Base-by-base conservation (phyloP, 2,888 invertebrate genomes). In the Megaustenia siamemsis region DNA sequence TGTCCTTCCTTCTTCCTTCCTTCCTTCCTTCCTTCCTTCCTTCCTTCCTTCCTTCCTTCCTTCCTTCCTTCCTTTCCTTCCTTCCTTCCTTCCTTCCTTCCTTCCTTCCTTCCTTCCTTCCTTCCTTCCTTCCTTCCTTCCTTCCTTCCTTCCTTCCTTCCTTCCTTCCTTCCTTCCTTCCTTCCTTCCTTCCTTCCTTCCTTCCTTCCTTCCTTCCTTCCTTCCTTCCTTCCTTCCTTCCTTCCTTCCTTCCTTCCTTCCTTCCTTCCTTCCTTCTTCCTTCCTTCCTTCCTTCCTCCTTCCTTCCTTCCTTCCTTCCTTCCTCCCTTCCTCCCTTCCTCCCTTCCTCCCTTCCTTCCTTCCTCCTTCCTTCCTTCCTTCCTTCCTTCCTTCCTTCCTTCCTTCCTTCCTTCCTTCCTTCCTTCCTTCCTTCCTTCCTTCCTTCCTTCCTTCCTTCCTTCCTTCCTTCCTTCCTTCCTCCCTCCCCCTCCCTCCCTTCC, bases 251-350 rank as follows among this genome's bases (percentile, higher is more conserved):
- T 56, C 40, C 75, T 73, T 40, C 40, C 75, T 73, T 40, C 24
- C 89, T 95, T 87, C 95, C 95, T 0, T 93, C 94, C 69, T 94
- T 93, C 53, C 90, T 91, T 88, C 91, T 91, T 88, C 89, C 90
- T 28, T 43, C 35, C 38, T 73, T 40, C 38, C 43, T 24, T 32
- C 32, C n/a, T 28, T 32, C 43, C n/a, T n/a, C n/a, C 49, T 40
- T 49, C 28, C 56, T 56, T 56, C 56, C 56, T 56, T 56, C 56
- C 56, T 56, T 10, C 4, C 4, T 56, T 0, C 56, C 56, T 56
- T 0, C 56, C 56, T 56, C 0, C 56, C 56, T 56, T 0, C 56
- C 56, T 56, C 1, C 56, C 56, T 56, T 0, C 56, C 56, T 63
- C 63, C 24, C 5, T 63, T 63, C 63, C 6, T 28, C 63, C 5